Evolutionary conservation across 1,140 invertebrate species (phyloP).

Genomic region (Papilio helenus): DNA sequence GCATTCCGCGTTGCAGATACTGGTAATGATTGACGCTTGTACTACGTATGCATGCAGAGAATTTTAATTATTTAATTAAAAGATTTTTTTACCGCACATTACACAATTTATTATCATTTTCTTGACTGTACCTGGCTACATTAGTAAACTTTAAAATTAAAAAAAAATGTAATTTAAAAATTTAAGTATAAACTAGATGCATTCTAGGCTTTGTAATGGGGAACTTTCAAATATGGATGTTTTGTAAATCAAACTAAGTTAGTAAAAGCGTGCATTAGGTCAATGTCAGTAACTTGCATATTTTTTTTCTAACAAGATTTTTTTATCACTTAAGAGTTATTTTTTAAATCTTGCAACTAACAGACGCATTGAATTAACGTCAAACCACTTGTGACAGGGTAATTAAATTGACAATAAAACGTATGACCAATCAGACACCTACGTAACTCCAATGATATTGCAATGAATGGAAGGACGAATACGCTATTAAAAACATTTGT

Average conservation of each 20-base stretch:
- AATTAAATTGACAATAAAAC: slow-evolving; percentile 36
- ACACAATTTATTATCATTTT: neutral
- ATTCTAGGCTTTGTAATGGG: too few relatives aligned
- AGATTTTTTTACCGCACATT: neutral
- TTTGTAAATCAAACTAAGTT: too few relatives aligned
- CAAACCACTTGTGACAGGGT: slow-evolving; percentile 24
- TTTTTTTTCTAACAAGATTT: too few relatives aligned
- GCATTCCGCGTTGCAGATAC: slow-evolving; percentile 45
- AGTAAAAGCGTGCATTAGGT: too few relatives aligned
- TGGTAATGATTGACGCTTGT: slow-evolving; percentile 27
- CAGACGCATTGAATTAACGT: neutral
- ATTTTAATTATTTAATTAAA: slow-evolving; percentile 31
- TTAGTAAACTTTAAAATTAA: too few relatives aligned
- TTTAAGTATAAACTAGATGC: too few relatives aligned
- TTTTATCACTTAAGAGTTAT: too few relatives aligned
- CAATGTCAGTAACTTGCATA: too few relatives aligned
- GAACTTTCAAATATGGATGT: too few relatives aligned
- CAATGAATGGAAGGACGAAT: slow-evolving; percentile 37
- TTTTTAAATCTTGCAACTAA: neutral
- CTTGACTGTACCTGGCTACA: neutral
- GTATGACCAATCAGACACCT: slow-evolving; percentile 38
- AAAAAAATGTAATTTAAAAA: too few relatives aligned
- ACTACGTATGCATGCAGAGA: slow-evolving; percentile 12
- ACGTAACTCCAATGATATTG: slow-evolving; percentile 24
- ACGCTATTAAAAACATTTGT: slow-evolving; percentile 30